Percentiles rank a stretch among this genome's conserved stretches.
Evolutionary conservation across 2,113 vertebrate genomes (phyloP).

Genomic region (Verasper variegatus): DNA sequence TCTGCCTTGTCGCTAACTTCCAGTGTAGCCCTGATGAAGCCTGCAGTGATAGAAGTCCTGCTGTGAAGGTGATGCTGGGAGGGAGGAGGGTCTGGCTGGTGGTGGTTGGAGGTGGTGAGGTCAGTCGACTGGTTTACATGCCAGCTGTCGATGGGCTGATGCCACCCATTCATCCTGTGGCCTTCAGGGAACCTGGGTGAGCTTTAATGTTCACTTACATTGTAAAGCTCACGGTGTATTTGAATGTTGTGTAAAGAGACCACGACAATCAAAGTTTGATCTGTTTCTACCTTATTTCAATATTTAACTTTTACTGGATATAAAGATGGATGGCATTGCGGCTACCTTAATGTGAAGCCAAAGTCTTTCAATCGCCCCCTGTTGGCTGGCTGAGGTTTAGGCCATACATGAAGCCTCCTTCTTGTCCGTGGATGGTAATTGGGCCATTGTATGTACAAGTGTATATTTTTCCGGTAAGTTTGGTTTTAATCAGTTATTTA

Average conservation of each 20-base stretch:
- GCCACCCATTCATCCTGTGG: constrained; percentile 19
- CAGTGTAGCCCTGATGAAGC: constrained; percentile 56
- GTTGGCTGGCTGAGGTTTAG: too few species aligned
- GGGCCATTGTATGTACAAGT: too few species aligned
- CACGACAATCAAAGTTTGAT: neutral
- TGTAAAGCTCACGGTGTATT: neutral
- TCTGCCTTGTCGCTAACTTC: too few species aligned
- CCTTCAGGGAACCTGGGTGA: constrained; percentile 1
- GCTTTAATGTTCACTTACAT: neutral
- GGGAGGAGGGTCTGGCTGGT: neutral
- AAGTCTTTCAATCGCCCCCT: too few species aligned
- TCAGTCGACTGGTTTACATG: constrained; percentile 58
- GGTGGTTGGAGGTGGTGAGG: constrained; percentile 32
- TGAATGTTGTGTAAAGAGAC: neutral
- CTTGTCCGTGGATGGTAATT: too few species aligned
- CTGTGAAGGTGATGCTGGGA: constrained; percentile 24
- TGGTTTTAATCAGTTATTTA: too few species aligned
- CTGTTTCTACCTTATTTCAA: neutral
- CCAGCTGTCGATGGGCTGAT: constrained; percentile 46
- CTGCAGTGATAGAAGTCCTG: neutral
- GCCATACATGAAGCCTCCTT: too few species aligned
- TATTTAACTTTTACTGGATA: too few species aligned
- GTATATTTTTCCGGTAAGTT: too few species aligned
- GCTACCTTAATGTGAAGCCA: too few species aligned
- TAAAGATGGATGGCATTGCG: too few species aligned